These are phyloP conservation scores for human (Homo sapiens) DNA, from an alignment of 2,113 vertebrate species.

Conservation along the genomic window GRCh38 chr15:42266501-42267000, in stretches of 20 bases:
- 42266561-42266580: background rate
- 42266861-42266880: background rate
- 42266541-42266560: background rate
- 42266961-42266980: background rate
- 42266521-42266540: background rate
- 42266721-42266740: background rate
- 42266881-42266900: background rate
- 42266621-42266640: background rate
- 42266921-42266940: background rate
- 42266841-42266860: background rate
- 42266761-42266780: background rate
- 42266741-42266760: background rate
- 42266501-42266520: background rate
- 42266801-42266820: background rate
- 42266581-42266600: background rate
- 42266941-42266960: background rate
- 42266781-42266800: background rate
- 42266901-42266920: conserved; percentile 13
- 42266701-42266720: background rate
- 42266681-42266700: background rate
- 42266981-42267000: background rate
- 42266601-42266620: background rate
- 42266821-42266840: background rate
- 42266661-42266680: background rate
- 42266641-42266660: background rate